Evolutionary conservation across 37 sponge, comb jelly and placozoan genomes (phyloP), one percentile per base, ranked within the genome.

Genomic region (Halisarca cf. caerulea): DNA sequence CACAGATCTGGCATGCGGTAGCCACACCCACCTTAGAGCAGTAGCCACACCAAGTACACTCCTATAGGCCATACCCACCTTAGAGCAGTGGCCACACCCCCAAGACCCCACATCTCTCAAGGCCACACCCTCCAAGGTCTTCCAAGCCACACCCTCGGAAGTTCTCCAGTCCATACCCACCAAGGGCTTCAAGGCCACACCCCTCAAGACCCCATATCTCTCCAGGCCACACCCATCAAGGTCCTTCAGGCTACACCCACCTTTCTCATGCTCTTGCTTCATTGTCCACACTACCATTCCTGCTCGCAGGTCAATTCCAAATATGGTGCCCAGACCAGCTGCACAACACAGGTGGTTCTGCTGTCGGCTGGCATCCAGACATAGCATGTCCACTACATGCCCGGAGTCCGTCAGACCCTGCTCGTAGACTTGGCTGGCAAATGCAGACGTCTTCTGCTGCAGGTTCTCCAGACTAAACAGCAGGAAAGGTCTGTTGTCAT

Each of bases 291-390:
- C 91, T 4, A 66, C 54, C 5, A 78, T 45, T 21, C 72, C 78
- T 43, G 81, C 66, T 15, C 96, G 33, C 17, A 90, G 55, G 84
- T 95, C 96, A 69, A 86, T 39, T 28, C 96, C 96, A 66, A 79
- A 87, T 44, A 95, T 79, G 66, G 51, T 59, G 4, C 96, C 96
- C 70, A 45, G 80, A 25, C 72, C 88, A 30, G 96, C 93, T 66
- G 75, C 89, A 53, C 73, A 93, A 38, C 82, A 73, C 28, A 95
- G 64, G 27, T 90, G 54, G 51, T 87, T 86, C 82, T 87, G 82
- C 20, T 23, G 21, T 85, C 82, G 5, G 84, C 85, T 25, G 72
- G 55, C 3, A 83, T 82, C 80, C 85, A 88, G 35, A 53, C 79
- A 73, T 80, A 44, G 21, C 88, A 93, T 69, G 36, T 93, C 94